These are phyloP conservation scores for Epinephelus cyanopodus DNA, from an alignment of 2,113 vertebrate species.

Conservation along the genomic window DNA sequence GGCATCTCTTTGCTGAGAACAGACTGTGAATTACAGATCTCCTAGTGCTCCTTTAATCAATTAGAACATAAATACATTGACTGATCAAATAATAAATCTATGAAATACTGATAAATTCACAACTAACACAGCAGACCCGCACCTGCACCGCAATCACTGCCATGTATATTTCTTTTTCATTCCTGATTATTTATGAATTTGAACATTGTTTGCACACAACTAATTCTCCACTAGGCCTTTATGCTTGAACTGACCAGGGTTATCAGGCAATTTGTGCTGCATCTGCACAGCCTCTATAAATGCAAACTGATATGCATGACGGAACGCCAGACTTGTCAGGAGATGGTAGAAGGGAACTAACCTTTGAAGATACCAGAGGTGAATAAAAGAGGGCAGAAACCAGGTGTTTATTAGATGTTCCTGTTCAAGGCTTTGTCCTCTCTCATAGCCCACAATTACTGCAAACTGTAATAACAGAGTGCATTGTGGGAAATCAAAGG, in stretches of 20 bases:
- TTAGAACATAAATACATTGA: too few relatives aligned
- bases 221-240: not conserved
- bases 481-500: conserved; percentile 65
- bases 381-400: conserved; percentile 29
- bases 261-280: conserved; percentile 27
- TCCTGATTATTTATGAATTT: not conserved
- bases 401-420: conserved; percentile 58
- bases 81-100: not conserved
- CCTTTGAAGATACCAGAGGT: conserved; percentile 49
- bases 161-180: not conserved
- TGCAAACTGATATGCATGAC: conserved; percentile 34
- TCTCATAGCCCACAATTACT: conserved; percentile 46
- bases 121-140: not conserved
- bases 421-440: conserved; percentile 42
- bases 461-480: conserved; percentile 54
- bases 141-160: not conserved
- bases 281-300: conserved; percentile 18
- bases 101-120: not conserved
- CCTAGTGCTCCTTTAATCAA: too few relatives aligned
- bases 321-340: not conserved
- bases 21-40: too few relatives aligned
- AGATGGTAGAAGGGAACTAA: conserved; percentile 9
- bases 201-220: conserved; percentile 7
- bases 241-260: not conserved
- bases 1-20: too few relatives aligned